A percentile compares a stretch with the other conserved stretches of the same genome.
Conservation (phyloP, 2,113 vertebrate species). For the Psophia crepitans region DNA sequence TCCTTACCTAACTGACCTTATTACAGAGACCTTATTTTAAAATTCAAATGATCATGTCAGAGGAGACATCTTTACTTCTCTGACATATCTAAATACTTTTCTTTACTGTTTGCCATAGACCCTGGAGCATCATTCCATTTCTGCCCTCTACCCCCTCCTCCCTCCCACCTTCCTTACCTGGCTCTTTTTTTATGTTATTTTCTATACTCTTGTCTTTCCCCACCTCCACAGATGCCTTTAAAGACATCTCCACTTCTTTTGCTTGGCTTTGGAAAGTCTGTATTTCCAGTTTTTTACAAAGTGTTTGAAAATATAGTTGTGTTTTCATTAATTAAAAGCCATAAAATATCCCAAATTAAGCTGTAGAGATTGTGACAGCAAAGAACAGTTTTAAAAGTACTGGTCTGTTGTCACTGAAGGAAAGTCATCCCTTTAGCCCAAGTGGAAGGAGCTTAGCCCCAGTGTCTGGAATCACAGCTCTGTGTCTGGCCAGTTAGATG, state of each 20-base stretch:
- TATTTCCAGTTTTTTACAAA: not conserved
- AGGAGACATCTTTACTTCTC: not conserved
- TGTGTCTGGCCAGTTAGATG: not conserved
- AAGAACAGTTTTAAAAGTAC: not conserved
- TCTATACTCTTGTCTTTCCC: not conserved
- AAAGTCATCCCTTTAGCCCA: not conserved
- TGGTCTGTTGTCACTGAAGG: not conserved
- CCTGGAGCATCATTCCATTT: not conserved
- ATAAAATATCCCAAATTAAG: not conserved
- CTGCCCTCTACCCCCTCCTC: not conserved
- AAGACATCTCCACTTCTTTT: not conserved
- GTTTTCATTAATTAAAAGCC: not conserved
- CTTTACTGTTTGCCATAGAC: not conserved
- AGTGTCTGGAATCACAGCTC: not conserved
- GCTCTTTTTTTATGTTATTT: not conserved
- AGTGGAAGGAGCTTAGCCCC: not conserved
- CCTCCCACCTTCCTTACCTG: fast-evolving
- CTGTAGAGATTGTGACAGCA: not conserved
- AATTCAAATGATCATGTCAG: not conserved
- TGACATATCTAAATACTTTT: not conserved
- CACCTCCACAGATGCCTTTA: not conserved
- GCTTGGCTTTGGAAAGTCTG: not conserved
- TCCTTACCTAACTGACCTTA: not conserved
- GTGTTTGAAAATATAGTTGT: not conserved
- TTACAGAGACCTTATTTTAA: not conserved